Evolutionary conservation across 1,140 invertebrate species (phyloP), one percentile per base, ranked within the genome.

Genomic region (Drosophila suzukii): DNA sequence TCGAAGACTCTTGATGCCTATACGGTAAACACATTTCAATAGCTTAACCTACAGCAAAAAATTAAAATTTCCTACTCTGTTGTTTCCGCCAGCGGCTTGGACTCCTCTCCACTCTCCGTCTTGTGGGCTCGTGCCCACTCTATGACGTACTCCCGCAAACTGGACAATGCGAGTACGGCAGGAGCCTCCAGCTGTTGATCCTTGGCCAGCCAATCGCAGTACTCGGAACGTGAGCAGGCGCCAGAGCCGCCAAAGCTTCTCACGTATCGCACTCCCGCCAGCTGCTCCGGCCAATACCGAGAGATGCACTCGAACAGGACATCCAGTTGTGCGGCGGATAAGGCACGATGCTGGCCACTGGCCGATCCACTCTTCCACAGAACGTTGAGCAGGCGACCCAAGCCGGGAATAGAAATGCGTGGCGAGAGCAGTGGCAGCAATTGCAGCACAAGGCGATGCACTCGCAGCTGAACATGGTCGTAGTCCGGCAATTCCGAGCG

Each of bases 331-430:
- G 51, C 49, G 0, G 56, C 47, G 12, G 81, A 46, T 27, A 90
- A 11, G 0, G 75, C 67, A 1, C 59, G 7, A 60, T 91, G 75
- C 36, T 85, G 72, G 3, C 60, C 66, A 47, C 55, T 27, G 24
- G 32, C 59, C 6, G 53, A 34, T 11, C 78, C 51, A 0, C 75
- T 91, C 49, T 91, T 92, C 44, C 86, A 70, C 5, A 92, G 43
- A 38, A 92, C 75, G 63, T 92, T 92, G 7, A 92, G 49, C 17
- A 89, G 72, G 13, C 82, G 79, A 0, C 79, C 83, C 41, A 92
- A 60, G 3, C 75, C 70, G 2, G 67, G 56, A 17, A 75, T 53
- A 0, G 82, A 81, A 8, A 91, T 90, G 7, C 91, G 71, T 0
- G 83, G 73, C 36, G 91, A 92, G 7, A 92, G 55, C 24, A 78